Percentiles rank a stretch among this genome's conserved stretches.
phyloP scores from a whole-genome alignment of 1,140 invertebrate species.

The Temnothorax nylanderi region DNA sequence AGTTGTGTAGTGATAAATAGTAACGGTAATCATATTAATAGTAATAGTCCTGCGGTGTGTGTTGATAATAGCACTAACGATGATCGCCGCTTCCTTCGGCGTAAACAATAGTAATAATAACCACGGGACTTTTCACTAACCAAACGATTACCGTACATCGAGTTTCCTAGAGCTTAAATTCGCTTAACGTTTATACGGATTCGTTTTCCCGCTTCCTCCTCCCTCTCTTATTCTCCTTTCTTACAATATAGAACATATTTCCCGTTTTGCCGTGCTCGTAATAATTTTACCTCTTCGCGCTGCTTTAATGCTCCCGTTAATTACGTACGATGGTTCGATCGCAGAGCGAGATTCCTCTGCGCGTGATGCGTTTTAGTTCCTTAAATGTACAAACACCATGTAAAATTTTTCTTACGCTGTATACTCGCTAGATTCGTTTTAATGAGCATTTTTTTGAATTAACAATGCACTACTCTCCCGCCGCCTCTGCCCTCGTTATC shows the following conservation, averaged over 20 bases:
- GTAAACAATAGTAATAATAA: slow-evolving; percentile 58
- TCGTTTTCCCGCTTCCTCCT: background rate
- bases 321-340: slow-evolving; percentile 29
- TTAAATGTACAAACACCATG: slow-evolving; percentile 63
- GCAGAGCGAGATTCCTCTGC: slow-evolving; percentile 7
- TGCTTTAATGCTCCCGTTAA: slow-evolving; percentile 28
- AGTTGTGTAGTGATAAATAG: slow-evolving; percentile 43
- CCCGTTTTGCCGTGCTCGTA: background rate
- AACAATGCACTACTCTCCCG: slow-evolving; percentile 49
- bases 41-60: slow-evolving; percentile 53
- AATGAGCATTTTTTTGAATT: slow-evolving; percentile 49
- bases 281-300: slow-evolving; percentile 7
- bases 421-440: slow-evolving; percentile 56
- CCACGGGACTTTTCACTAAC: slow-evolving; percentile 50
- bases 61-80: slow-evolving; percentile 52
- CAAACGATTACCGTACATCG: slow-evolving; percentile 53
- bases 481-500: slow-evolving; percentile 2
- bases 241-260: background rate
- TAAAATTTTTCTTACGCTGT: slow-evolving; percentile 56
- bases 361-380: slow-evolving; percentile 39
- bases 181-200: slow-evolving; percentile 44
- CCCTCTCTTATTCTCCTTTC: background rate
- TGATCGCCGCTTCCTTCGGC: slow-evolving; percentile 43
- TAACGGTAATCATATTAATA: slow-evolving; percentile 56
- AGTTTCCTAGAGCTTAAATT: slow-evolving; percentile 40